Percentiles rank a stretch among this genome's conserved stretches.
phyloP scores from a whole-genome alignment of 2,888 invertebrate species.

The Fragum whitleyi region DNA sequence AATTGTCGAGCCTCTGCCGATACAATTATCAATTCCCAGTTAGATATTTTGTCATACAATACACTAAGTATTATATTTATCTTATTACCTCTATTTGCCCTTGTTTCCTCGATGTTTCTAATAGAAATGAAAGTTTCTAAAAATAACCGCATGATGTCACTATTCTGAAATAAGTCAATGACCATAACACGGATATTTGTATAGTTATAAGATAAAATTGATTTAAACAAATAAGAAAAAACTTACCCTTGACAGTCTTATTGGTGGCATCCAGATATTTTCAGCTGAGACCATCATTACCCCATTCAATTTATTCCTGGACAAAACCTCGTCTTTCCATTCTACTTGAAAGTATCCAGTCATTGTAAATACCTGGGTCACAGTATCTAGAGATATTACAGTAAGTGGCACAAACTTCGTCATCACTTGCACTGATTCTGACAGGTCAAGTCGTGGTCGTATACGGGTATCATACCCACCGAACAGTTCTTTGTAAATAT shows the following conservation, averaged over 20 bases:
- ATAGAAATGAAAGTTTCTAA: no score
- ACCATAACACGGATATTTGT: no score
- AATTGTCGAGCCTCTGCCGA: no score
- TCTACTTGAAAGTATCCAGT: slow-evolving; percentile 19
- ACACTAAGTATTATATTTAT: no score
- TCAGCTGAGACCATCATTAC: background rate
- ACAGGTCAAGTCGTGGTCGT: slow-evolving; percentile 3
- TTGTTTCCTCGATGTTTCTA: no score
- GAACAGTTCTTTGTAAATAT: background rate
- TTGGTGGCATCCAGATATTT: background rate
- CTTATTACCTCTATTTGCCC: no score
- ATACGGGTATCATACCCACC: slow-evolving; percentile 1
- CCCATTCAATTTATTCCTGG: background rate
- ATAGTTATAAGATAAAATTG: no score
- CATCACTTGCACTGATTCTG: background rate
- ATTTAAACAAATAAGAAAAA: background rate
- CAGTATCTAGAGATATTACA: slow-evolving; percentile 24
- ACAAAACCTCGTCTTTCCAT: slow-evolving; percentile 22
- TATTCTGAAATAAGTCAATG: no score
- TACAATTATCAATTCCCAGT: no score
- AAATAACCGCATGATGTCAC: no score
- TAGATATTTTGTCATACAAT: no score
- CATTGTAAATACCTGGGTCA: slow-evolving; percentile 18
- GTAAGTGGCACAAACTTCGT: slow-evolving; percentile 7
- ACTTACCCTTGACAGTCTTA: background rate